phyloP scores from a whole-genome alignment of 1,140 invertebrate species.

The Meloidogyne exigua region DNA sequence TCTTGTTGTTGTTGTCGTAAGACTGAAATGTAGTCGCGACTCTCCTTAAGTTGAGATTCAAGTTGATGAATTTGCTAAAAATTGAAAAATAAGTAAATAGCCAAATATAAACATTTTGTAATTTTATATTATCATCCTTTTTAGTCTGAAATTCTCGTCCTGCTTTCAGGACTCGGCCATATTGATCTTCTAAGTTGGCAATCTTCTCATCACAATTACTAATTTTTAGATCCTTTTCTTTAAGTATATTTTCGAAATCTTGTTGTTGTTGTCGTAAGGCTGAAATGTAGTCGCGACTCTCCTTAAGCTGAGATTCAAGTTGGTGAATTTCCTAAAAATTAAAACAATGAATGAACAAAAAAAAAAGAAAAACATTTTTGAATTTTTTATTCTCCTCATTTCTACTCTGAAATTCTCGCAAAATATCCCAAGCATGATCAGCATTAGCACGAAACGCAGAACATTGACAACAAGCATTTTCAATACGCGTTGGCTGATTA shows the following conservation, averaged over 20 bases:
- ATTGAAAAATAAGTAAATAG: too few species aligned
- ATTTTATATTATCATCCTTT: too few species aligned
- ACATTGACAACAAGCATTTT: background rate
- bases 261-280: background rate
- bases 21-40: too few species aligned
- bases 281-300: too few species aligned
- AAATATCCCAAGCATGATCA: background rate
- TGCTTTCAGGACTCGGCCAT: background rate
- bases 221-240: background rate
- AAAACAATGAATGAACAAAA: background rate
- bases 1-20: background rate
- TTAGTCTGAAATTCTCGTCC: too few species aligned
- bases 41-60: too few species aligned
- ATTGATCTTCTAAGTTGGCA: too few species aligned
- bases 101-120: too few species aligned
- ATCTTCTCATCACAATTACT: background rate
- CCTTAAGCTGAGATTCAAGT: too few species aligned
- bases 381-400: background rate
- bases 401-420: background rate
- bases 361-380: background rate
- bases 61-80: too few species aligned
- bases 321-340: background rate
- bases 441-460: background rate
- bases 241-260: background rate
- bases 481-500: background rate